Percentiles rank a stretch among this genome's conserved stretches.
phyloP scores from a whole-genome alignment of 1,140 invertebrate genomes.

The Drosophila pandora region DNA sequence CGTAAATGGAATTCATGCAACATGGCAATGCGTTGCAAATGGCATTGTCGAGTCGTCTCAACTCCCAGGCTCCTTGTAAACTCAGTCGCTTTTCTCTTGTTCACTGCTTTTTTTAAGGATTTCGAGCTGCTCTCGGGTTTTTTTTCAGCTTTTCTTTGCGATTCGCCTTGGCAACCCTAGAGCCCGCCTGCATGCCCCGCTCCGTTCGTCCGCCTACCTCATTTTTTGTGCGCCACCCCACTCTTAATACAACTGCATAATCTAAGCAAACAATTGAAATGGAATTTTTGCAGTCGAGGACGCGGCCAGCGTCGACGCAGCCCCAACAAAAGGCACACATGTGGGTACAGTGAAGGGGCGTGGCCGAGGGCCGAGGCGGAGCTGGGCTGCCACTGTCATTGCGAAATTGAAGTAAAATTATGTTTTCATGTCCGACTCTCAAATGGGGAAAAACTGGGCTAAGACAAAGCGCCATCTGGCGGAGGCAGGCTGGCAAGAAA shows the following conservation, averaged over 20 bases:
- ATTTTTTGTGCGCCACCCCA: conserved; percentile 28
- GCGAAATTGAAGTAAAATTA: conserved; percentile 79
- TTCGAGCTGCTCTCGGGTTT: conserved; percentile 21
- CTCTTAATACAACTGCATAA: conserved; percentile 80
- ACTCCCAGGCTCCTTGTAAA: conserved; percentile 58
- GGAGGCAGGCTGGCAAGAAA: conserved; percentile 21
- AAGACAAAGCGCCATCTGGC: conserved; percentile 66
- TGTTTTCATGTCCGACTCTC: conserved; percentile 79
- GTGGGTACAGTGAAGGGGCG: conserved; percentile 58
- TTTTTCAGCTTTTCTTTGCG: conserved; percentile 29
- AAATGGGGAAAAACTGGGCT: conserved; percentile 58
- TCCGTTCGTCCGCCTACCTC: conserved; percentile 1
- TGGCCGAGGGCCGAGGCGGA: conserved; percentile 29
- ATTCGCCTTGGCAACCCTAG: conserved; percentile 45
- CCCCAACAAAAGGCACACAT: conserved; percentile 43
- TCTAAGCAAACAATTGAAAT: conserved; percentile 82
- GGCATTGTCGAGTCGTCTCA: conserved; percentile 56
- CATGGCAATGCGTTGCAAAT: conserved; percentile 61
- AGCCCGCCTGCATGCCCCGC: conserved; percentile 11
- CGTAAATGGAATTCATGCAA: conserved; percentile 60
- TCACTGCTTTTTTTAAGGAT: conserved; percentile 46
- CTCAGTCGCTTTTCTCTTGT: conserved; percentile 46
- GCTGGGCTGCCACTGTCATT: conserved; percentile 66
- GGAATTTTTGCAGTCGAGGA: conserved; percentile 70
- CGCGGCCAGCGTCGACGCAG: conserved; percentile 46